Evolutionary conservation across 1,140 invertebrate species (phyloP), one percentile per base, ranked within the genome.

Genomic region (silkworm (Bombyx mori)): DNA sequence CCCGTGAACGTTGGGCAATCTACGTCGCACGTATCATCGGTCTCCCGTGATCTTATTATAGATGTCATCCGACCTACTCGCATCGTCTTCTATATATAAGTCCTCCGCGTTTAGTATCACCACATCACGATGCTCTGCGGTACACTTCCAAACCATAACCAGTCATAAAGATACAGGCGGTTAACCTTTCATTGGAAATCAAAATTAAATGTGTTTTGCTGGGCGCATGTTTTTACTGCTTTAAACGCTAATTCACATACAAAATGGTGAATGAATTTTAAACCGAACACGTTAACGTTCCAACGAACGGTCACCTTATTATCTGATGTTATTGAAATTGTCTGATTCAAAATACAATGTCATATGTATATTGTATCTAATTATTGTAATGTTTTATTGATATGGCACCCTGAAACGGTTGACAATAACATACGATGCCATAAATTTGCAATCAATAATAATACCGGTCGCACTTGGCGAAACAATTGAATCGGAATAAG

Each of bases 31-130:
- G 73, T 77, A 78, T 76, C 71, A 73, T 70, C 71, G 73, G 75
- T 81, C 75, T 79, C 75, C 68, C 79, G 75, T 73, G 73, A 64
- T 82, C 84, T 87, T 87, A 87, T 84, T 85, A 82, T 87, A 87
- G 84, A 84, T 82, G 84, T 84, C 84, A 85, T 70, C 75, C 78
- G 84, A 84, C 80, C 80, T 80, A 78, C 79, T 79, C 72, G 75
- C 73, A 85, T 87, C 79, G 79, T 73, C 77, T 79, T 81, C 79
- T 86, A 81, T 82, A 87, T 87, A 82, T 87, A 87, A 81, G 76
- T 69, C 62, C 67, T 68, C 71, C 26, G 58, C 70, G 54, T 64
- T 69, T 66, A 67, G 69, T 69, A 63, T 67, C 64, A 66, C 61
- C 62, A 63, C 65, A 65, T 73, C 62, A 60, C 61, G 62, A 59